Conservation (phyloP, 2,797 vertebrate species). For the Coranthus polyacanthus region DNA sequence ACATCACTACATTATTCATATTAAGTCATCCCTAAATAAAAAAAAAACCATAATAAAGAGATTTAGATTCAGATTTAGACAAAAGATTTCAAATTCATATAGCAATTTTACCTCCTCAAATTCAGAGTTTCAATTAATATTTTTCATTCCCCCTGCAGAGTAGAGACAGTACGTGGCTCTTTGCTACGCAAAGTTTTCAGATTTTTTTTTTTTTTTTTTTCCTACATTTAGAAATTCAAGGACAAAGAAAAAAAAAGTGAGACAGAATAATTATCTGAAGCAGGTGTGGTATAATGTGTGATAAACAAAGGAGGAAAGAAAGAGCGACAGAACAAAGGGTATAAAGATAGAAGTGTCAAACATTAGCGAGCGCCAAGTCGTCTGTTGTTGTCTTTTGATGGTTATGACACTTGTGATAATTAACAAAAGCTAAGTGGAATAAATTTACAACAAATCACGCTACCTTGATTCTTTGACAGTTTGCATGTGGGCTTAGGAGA, state of each 20-base stretch:
- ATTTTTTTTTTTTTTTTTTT: slow-evolving; percentile 37
- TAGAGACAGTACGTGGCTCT: not conserved
- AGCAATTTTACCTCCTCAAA: too few relatives aligned
- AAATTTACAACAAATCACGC: slow-evolving; percentile 55
- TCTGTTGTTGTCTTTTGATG: slow-evolving; percentile 80
- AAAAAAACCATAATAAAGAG: too few relatives aligned
- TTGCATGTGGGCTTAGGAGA: slow-evolving; percentile 37
- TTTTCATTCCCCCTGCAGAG: not conserved
- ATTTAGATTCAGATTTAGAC: too few relatives aligned
- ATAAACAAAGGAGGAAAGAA: slow-evolving; percentile 69
- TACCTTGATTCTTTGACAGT: slow-evolving; percentile 71
- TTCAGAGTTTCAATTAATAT: not conserved
- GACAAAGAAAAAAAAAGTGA: slow-evolving; percentile 37
- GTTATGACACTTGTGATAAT: slow-evolving; percentile 82
- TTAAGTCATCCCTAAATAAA: too few relatives aligned
- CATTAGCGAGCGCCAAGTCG: slow-evolving; percentile 57
- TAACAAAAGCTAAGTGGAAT: slow-evolving; percentile 72
- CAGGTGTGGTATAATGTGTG: slow-evolving; percentile 80
- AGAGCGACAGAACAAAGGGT: slow-evolving; percentile 70
- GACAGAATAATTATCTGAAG: slow-evolving; percentile 59
- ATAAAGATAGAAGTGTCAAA: slow-evolving; percentile 76
- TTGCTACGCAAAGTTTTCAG: slow-evolving; percentile 18
- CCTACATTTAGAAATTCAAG: slow-evolving; percentile 62
- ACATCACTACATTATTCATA: too few relatives aligned
- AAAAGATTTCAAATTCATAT: too few relatives aligned